phyloP scores from a whole-genome alignment of 1,140 invertebrate species.

The Bombus superbus region DNA sequence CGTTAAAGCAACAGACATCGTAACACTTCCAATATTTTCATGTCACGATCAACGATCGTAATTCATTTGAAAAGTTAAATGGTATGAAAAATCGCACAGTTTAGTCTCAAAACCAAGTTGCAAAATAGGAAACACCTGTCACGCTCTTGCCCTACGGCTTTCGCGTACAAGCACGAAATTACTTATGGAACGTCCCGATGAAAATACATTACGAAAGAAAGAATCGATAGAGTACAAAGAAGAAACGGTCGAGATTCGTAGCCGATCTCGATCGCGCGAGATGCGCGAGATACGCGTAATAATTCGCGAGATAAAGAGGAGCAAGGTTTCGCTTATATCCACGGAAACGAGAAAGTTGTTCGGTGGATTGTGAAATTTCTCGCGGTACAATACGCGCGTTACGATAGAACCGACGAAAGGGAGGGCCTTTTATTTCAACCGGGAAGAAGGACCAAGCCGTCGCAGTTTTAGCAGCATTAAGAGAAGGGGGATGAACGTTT shows the following conservation, averaged over 20 bases:
- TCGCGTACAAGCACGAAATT: too few relatives aligned
- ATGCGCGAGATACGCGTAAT: not conserved
- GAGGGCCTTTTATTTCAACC: slow-evolving; percentile 22
- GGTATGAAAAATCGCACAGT: too few relatives aligned
- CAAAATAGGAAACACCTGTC: too few relatives aligned
- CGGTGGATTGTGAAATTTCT: slow-evolving; percentile 34
- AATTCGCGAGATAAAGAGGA: not conserved
- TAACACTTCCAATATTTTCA: too few relatives aligned
- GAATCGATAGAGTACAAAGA: slow-evolving; percentile 22
- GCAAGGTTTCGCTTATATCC: not conserved
- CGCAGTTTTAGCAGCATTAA: slow-evolving; percentile 68
- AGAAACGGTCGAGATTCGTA: not conserved
- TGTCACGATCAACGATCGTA: too few relatives aligned
- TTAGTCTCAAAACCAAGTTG: too few relatives aligned
- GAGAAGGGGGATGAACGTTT: slow-evolving; percentile 60
- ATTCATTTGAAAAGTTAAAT: too few relatives aligned
- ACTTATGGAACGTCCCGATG: not conserved
- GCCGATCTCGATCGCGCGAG: not conserved
- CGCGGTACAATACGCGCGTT: not conserved
- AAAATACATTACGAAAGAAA: not conserved
- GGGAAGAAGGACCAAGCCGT: slow-evolving; percentile 55
- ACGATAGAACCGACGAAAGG: not conserved
- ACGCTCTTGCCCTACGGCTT: too few relatives aligned
- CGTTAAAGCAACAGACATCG: too few relatives aligned
- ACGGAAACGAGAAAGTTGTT: not conserved